These are phyloP conservation scores for Drosophila auraria DNA, from an alignment of 1,140 invertebrate genomes.

Conservation along the genomic window DNA sequence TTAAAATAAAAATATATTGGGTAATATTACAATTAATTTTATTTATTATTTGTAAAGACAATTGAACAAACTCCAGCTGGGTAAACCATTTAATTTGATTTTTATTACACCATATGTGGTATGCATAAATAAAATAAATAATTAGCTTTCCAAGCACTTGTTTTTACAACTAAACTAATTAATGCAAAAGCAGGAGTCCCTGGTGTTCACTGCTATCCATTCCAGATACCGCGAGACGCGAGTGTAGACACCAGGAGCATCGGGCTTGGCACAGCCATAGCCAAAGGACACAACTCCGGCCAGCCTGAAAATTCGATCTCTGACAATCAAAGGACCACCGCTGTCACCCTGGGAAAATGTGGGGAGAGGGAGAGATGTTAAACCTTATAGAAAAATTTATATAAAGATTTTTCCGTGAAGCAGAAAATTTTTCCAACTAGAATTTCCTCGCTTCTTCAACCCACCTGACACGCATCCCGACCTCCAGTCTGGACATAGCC, in stretches of 20 bases:
- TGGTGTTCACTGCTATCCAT: conserved; percentile 79
- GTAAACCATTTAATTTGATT: background rate
- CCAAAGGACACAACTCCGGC: conserved; percentile 91
- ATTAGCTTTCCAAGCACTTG: too few species aligned
- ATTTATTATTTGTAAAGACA: background rate
- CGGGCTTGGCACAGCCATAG: conserved; percentile 92
- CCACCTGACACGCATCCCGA: conserved; percentile 94
- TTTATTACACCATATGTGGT: background rate
- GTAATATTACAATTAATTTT: background rate
- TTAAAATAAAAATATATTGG: background rate
- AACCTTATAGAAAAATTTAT: background rate
- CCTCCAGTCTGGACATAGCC: conserved; percentile 94
- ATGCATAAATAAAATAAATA: conserved; percentile 19
- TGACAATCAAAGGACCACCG: conserved; percentile 93
- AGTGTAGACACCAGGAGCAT: conserved; percentile 90
- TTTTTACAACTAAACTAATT: conserved; percentile 12
- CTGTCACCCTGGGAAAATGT: conserved; percentile 85
- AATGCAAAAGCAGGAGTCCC: conserved; percentile 77
- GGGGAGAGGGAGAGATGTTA: background rate
- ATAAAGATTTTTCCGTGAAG: background rate
- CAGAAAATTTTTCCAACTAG: background rate
- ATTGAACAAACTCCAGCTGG: background rate
- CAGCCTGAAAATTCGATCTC: conserved; percentile 95
- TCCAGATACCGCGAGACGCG: conserved; percentile 78
- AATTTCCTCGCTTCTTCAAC: background rate